phyloP scores from a whole-genome alignment of 2,113 vertebrate species.

The Sula dactylatra region DNA sequence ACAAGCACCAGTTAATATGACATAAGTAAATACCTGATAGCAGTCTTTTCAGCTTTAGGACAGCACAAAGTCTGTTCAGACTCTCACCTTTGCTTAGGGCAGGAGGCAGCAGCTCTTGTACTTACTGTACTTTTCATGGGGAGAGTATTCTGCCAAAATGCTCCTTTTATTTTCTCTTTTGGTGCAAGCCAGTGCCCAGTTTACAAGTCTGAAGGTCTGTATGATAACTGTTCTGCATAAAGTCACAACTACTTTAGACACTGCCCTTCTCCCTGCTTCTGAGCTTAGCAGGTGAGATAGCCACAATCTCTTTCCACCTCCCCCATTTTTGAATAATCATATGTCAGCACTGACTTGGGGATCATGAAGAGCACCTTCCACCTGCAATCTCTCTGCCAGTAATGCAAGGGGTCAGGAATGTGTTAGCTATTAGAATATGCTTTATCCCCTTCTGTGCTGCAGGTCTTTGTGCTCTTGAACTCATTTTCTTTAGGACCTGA shows the following conservation, averaged over 20 bases:
- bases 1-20: not conserved
- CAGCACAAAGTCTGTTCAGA: not conserved
- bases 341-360: not conserved
- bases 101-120: not conserved
- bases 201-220: not conserved
- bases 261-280: not conserved
- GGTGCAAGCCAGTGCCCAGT: not conserved
- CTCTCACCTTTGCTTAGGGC: not conserved
- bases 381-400: not conserved
- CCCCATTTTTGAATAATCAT: not conserved
- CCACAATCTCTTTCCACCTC: not conserved
- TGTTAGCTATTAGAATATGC: not conserved
- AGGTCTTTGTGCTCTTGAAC: conserved; percentile 21
- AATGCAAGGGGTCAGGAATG: not conserved
- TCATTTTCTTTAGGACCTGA: not conserved
- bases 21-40: not conserved
- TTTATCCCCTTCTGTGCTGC: not conserved
- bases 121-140: not conserved
- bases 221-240: not conserved
- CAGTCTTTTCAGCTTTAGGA: not conserved
- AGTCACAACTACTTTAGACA: not conserved
- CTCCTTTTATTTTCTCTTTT: conserved; percentile 10
- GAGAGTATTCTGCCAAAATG: not conserved
- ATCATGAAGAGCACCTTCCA: not conserved
- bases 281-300: not conserved